phyloP scores from a whole-genome alignment of 2,888 invertebrate genomes.

The Perizoma flavofasciatum region DNA sequence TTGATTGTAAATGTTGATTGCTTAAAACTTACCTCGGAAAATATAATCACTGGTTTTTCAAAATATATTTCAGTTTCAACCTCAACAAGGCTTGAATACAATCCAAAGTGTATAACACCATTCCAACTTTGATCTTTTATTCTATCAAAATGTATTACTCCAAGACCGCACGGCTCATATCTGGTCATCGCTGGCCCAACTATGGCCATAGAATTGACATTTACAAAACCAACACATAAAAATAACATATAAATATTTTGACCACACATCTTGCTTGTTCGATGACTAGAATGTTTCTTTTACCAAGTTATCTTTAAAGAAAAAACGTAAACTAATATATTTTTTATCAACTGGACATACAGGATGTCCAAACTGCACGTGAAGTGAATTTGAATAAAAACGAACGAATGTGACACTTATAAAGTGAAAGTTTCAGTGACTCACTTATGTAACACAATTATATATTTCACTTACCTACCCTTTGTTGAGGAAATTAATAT shows the following conservation, averaged over 20 bases:
- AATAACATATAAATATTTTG: conserved; percentile 12
- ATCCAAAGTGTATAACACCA: conserved; percentile 59
- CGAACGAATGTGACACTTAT: conserved; percentile 39
- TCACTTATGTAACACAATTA: conserved; percentile 46
- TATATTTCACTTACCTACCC: conserved; percentile 40
- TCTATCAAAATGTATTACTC: conserved; percentile 67
- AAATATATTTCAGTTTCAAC: conserved; percentile 60
- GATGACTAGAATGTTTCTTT: conserved; percentile 7
- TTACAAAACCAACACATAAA: conserved; percentile 36
- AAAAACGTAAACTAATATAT: conserved; percentile 16
- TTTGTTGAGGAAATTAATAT: conserved; percentile 26
- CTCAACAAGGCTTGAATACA: conserved; percentile 53
- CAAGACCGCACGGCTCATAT: conserved; percentile 72
- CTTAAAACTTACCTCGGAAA: conserved; percentile 56
- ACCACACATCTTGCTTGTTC: conserved; percentile 20
- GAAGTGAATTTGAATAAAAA: conserved; percentile 32
- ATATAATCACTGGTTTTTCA: conserved; percentile 50
- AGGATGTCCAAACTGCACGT: conserved; percentile 46
- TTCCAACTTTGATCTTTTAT: conserved; percentile 56
- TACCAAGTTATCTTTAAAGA: conserved; percentile 1
- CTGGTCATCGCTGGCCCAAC: conserved; percentile 61
- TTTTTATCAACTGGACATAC: conserved; percentile 37
- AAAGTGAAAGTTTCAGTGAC: conserved; percentile 65
- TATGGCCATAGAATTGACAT: conserved; percentile 58
- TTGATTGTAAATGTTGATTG: too few species aligned